A percentile compares a stretch with the other conserved stretches of the same genome.
Conservation (phyloP, 2,797 vertebrate genomes). For the Trematocara caparti region DNA sequence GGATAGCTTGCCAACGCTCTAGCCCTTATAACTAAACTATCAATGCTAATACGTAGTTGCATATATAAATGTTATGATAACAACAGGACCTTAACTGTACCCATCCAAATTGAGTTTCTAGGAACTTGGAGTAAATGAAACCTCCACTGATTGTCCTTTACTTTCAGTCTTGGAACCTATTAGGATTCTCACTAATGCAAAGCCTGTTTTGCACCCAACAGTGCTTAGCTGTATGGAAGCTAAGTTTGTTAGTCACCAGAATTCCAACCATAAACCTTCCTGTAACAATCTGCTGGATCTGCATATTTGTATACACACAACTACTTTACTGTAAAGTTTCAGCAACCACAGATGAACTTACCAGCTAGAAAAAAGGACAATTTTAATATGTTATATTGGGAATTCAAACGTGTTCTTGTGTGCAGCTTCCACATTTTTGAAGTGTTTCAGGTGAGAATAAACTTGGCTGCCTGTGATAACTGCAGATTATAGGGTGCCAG, state of each 20-base stretch:
- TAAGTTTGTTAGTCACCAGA: neutral
- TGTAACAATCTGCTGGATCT: neutral
- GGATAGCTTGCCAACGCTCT: neutral
- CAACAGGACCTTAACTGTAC: neutral
- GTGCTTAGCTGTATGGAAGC: neutral
- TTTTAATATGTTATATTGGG: neutral
- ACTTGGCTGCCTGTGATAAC: neutral
- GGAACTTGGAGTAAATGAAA: neutral
- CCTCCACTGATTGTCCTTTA: neutral
- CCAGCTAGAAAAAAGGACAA: neutral
- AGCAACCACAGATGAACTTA: neutral
- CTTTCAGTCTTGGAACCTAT: neutral
- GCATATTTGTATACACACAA: neutral
- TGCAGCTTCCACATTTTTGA: neutral
- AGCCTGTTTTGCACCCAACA: neutral
- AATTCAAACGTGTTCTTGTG: neutral
- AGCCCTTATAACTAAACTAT: neutral
- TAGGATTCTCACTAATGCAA: neutral
- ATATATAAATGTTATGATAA: neutral
- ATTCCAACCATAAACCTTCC: neutral
- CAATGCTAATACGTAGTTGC: neutral
- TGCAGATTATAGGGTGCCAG: conserved; percentile 11
- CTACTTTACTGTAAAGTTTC: neutral
- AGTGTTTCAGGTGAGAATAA: neutral
- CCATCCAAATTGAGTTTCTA: neutral